Evolutionary conservation across 2,113 vertebrate species (phyloP).

Genomic region (Cheirogaleus medius): DNA sequence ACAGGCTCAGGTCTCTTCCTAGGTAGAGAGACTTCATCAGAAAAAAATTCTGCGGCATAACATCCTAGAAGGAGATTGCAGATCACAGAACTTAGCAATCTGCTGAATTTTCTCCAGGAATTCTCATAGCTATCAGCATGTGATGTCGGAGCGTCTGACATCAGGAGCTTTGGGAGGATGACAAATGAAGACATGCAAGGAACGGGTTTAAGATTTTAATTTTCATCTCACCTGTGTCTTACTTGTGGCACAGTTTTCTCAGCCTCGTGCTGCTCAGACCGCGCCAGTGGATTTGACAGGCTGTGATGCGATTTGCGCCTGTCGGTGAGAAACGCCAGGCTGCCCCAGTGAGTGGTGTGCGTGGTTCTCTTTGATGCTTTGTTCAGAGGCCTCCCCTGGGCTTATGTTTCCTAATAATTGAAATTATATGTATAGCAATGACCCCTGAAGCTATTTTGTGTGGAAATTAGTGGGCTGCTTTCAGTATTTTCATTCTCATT

Average conservation of each 20-base stretch:
- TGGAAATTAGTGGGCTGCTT: conserved; percentile 33
- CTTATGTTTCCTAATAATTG: conserved; percentile 23
- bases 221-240: conserved; percentile 28
- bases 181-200: background rate
- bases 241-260: background rate
- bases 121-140: background rate
- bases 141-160: background rate
- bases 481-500: conserved; percentile 43
- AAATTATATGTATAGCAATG: conserved; percentile 46
- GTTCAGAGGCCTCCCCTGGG: background rate
- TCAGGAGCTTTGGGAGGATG: background rate
- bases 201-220: background rate
- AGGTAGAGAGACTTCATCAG: background rate
- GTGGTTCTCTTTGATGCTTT: background rate
- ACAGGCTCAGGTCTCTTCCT: background rate
- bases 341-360: background rate
- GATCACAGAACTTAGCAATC: background rate
- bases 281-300: background rate
- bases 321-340: background rate
- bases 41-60: background rate
- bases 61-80: background rate
- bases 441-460: background rate
- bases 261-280: background rate
- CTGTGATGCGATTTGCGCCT: background rate
- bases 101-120: background rate